A percentile compares a stretch with the other conserved stretches of the same genome.
Conservation (phyloP, 2,888 invertebrate species). For the Nezara viridula region DNA sequence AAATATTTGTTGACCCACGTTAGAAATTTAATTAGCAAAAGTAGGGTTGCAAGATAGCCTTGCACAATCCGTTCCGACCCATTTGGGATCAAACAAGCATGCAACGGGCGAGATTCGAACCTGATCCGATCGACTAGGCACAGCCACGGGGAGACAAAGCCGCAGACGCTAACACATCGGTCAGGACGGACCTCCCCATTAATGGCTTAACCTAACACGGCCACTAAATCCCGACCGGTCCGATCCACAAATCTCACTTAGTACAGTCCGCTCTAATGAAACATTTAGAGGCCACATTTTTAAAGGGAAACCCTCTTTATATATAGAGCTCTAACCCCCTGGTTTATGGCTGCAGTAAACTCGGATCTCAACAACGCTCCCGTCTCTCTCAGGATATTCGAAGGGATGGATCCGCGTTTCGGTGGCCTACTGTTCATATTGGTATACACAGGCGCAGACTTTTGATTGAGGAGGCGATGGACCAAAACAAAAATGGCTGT, state of each 20-base stretch:
- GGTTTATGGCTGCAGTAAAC: constrained; percentile 12
- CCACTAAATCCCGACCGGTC: constrained; percentile 5
- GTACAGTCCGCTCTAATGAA: neutral
- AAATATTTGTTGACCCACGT: too few species aligned
- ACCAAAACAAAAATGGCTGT: too few species aligned
- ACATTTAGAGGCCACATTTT: constrained; percentile 47
- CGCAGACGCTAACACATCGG: neutral
- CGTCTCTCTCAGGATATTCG: neutral
- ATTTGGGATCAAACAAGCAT: neutral
- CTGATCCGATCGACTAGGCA: neutral
- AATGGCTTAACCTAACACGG: neutral
- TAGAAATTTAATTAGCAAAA: neutral
- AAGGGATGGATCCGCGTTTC: neutral
- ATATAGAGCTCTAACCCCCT: constrained; percentile 28
- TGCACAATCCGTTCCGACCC: neutral
- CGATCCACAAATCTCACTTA: constrained; percentile 35
- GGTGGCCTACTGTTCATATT: neutral
- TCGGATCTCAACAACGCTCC: neutral
- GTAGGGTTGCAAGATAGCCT: neutral
- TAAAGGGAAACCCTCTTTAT: neutral
- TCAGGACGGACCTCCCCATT: neutral
- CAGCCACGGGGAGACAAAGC: neutral
- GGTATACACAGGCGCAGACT: too few species aligned
- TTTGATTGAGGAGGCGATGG: too few species aligned
- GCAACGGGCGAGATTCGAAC: neutral